These are phyloP conservation scores for Dicaeum eximium DNA, from an alignment of 2,113 vertebrate species.

Conservation along the genomic window DNA sequence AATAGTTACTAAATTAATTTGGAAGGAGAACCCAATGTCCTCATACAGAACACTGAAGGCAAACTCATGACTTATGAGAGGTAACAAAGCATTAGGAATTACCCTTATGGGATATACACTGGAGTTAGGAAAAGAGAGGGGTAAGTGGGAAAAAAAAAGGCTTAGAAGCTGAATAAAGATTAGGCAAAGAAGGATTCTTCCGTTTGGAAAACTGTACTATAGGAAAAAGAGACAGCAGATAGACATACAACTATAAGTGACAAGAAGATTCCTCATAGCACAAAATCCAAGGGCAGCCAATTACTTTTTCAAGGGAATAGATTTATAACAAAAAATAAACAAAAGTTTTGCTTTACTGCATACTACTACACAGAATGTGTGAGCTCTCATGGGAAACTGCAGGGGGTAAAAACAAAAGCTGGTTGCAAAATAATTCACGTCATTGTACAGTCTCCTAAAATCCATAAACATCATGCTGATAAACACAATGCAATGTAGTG, in stretches of 20 bases:
- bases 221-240: background rate
- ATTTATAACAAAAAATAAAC: background rate
- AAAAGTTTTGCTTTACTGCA: background rate
- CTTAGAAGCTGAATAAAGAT: background rate
- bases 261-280: background rate
- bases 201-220: background rate
- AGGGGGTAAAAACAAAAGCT: background rate
- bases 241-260: background rate
- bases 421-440: background rate
- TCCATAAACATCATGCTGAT: background rate
- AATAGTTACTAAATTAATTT: background rate
- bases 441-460: background rate
- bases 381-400: background rate
- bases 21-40: background rate
- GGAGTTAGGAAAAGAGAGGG: background rate
- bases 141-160: background rate
- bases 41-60: background rate
- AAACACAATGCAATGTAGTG: background rate
- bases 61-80: background rate
- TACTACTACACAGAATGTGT: background rate
- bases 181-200: background rate
- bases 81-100: background rate
- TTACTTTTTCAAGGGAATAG: background rate
- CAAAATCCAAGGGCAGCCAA: background rate
- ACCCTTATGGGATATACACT: background rate